Conservation (phyloP, 2,888 invertebrate species). For the Endotricha flammealis region DNA sequence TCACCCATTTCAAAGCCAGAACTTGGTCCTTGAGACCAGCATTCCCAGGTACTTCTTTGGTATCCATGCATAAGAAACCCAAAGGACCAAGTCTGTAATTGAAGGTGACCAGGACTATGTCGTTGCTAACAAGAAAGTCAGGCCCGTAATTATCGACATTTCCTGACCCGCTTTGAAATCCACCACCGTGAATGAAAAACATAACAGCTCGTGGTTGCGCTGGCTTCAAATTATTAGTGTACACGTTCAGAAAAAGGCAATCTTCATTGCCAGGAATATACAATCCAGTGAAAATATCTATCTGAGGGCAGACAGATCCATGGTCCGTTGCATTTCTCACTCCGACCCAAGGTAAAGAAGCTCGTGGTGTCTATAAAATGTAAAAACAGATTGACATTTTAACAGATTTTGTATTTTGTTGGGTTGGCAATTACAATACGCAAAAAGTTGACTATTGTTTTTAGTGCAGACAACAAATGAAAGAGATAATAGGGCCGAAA, state of each 20-base stretch:
- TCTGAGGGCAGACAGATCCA: constrained; percentile 41
- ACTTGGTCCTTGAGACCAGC: constrained; percentile 51
- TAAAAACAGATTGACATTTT: no score
- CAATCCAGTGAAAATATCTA: constrained; percentile 24
- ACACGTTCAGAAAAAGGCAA: constrained; percentile 48
- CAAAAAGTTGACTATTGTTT: no score
- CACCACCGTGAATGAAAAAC: constrained; percentile 57
- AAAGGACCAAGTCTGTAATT: constrained; percentile 51
- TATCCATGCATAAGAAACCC: constrained; percentile 42
- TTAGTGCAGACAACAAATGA: no score
- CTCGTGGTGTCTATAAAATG: constrained; percentile 10
- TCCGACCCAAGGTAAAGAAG: constrained; percentile 38
- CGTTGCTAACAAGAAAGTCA: constrained; percentile 44
- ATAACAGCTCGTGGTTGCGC: constrained; percentile 42
- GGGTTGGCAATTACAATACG: no score
- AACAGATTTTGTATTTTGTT: no score
- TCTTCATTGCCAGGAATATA: constrained; percentile 37
- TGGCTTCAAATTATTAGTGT: constrained; percentile 29
- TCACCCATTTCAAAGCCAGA: constrained; percentile 39
- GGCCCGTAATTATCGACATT: constrained; percentile 40
- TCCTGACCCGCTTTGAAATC: constrained; percentile 41
- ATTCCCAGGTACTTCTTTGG: constrained; percentile 47
- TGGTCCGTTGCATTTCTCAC: constrained; percentile 37
- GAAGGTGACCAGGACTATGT: constrained; percentile 52
- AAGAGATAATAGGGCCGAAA: no score